A percentile compares a stretch with the other conserved stretches of the same genome.
These are phyloP conservation scores for Sepiola atlantica DNA, from an alignment of 2,888 invertebrate genomes.

Conservation along the genomic window DNA sequence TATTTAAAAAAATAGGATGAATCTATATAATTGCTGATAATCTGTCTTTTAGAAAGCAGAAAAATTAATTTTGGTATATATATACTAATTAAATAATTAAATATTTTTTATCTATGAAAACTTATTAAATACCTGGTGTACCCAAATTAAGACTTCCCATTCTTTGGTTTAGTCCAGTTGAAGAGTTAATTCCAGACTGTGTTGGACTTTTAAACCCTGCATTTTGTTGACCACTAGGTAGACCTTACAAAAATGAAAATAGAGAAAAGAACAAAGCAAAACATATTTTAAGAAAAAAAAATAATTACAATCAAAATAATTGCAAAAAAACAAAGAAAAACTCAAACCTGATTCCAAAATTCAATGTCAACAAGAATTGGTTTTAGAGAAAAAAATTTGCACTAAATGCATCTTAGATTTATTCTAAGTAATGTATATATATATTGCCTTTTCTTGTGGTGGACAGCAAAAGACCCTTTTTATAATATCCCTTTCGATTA, in stretches of 20 bases:
- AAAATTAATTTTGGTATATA: background rate
- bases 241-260: background rate
- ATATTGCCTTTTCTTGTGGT: background rate
- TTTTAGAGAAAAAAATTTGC: background rate
- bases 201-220: background rate
- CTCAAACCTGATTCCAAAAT: background rate
- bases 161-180: constrained; percentile 38
- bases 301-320: background rate
- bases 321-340: background rate
- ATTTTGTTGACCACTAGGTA: background rate
- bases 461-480: background rate
- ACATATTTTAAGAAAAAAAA: background rate
- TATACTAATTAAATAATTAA: background rate
- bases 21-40: background rate
- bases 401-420: background rate
- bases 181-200: background rate
- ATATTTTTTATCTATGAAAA: background rate
- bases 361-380: background rate
- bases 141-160: constrained; percentile 39
- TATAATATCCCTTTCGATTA: background rate
- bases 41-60: background rate
- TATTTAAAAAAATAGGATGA: background rate
- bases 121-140: constrained; percentile 32
- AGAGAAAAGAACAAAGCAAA: background rate
- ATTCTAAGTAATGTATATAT: background rate